Evolutionary conservation across 2,113 vertebrate species (phyloP).

Genomic region (Campylomormyrus tamandua): DNA sequence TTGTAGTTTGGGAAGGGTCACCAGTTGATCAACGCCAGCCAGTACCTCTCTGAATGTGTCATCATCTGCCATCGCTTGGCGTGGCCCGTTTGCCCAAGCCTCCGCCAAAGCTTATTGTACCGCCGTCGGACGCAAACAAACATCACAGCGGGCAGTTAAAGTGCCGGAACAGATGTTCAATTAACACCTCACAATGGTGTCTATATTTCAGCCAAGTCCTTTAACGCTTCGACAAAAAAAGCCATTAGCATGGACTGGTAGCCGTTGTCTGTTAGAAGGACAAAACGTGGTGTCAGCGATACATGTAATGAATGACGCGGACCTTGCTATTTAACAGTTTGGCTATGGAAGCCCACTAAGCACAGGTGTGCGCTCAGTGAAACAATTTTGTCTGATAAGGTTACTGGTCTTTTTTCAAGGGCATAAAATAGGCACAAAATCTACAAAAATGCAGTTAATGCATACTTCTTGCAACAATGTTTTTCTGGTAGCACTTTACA

Average conservation of each 20-base stretch:
- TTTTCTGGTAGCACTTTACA: not conserved
- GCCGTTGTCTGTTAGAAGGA: constrained; percentile 2
- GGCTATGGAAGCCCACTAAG: no score
- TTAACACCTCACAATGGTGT: constrained; percentile 11
- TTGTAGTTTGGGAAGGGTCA: not conserved
- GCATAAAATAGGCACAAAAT: not conserved
- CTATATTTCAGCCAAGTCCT: constrained; percentile 12
- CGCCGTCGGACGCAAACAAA: constrained; percentile 2
- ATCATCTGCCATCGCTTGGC: not conserved
- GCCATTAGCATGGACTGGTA: constrained; percentile 3
- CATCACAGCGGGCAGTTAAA: constrained; percentile 12
- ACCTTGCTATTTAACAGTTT: not conserved
- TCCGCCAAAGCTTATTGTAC: not conserved
- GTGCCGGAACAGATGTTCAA: constrained; percentile 19
- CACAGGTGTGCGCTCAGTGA: not conserved
- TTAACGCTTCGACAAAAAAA: constrained; percentile 13
- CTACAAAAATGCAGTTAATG: not conserved
- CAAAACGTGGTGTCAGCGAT: not conserved
- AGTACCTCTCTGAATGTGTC: not conserved
- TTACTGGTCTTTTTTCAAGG: not conserved
- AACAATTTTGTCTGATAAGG: not conserved
- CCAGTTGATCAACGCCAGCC: not conserved
- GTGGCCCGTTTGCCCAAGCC: not conserved
- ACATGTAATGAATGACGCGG: not conserved
- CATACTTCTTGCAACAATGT: not conserved